phyloP scores from a whole-genome alignment of 2,113 vertebrate genomes.

The Hylia prasina region DNA sequence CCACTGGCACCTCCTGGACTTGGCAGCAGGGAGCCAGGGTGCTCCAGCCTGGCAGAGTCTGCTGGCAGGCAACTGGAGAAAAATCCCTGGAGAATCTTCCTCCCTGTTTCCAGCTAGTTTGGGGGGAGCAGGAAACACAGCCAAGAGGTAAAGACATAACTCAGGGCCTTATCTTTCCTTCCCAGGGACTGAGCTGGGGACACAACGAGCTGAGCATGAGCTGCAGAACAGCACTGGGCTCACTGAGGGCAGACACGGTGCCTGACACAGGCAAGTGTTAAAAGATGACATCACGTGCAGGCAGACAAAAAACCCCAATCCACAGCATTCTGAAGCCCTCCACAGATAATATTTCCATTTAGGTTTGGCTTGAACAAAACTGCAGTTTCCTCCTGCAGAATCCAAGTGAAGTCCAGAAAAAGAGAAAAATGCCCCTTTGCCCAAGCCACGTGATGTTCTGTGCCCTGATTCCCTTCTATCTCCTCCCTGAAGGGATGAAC shows the following conservation, averaged over 20 bases:
- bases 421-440: not conserved
- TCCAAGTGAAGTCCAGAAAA: not conserved
- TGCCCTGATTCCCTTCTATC: not conserved
- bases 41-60: not conserved
- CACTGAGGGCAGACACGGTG: rapidly evolving
- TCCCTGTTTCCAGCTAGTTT: not conserved
- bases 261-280: not conserved
- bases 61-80: not conserved
- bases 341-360: not conserved
- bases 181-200: not conserved
- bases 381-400: not conserved
- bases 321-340: not conserved
- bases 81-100: not conserved
- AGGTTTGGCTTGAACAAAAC: not conserved
- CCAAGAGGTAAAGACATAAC: not conserved
- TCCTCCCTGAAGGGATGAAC: not conserved
- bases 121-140: not conserved
- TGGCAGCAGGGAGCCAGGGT: not conserved
- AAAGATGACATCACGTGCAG: not conserved
- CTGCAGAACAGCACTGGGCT: rapidly evolving
- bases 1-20: not conserved
- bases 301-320: not conserved
- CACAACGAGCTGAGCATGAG: not conserved
- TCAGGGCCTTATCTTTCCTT: not conserved
- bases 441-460: not conserved